Evolutionary conservation across 1,140 invertebrate genomes (phyloP).

Genomic region (Drosophila erecta): DNA sequence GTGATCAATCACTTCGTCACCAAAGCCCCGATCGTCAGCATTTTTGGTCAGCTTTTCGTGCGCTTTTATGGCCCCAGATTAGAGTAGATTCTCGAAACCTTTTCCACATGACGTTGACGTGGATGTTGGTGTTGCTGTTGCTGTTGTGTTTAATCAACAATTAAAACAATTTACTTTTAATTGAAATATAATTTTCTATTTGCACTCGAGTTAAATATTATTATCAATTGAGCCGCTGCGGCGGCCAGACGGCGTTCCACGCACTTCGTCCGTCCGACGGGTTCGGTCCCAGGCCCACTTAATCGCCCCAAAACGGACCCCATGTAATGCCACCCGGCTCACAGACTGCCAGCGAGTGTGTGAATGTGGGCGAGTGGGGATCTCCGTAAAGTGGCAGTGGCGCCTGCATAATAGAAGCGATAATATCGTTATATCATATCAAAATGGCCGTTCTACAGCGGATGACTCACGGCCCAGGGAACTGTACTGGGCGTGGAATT

Average conservation of each 20-base stretch:
- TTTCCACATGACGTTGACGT: conserved; percentile 55
- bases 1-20: conserved; percentile 76
- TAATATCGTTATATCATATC: conserved; percentile 74
- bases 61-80: conserved; percentile 63
- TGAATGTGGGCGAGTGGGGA: conserved; percentile 45
- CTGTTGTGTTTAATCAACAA: conserved; percentile 69
- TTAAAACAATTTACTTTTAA: conserved; percentile 83
- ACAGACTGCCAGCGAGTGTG: conserved; percentile 24
- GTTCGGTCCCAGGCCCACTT: conserved; percentile 53
- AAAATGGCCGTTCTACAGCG: conserved; percentile 52
- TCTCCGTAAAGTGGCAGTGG: conserved; percentile 76
- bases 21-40: conserved; percentile 50
- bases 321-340: conserved; percentile 58
- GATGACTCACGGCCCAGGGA: conserved; percentile 43
- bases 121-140: conserved; percentile 42
- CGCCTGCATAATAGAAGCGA: conserved; percentile 73
- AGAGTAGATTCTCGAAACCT: conserved; percentile 37
- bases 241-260: conserved; percentile 52
- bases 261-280: conserved; percentile 29
- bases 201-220: conserved; percentile 79
- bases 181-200: conserved; percentile 83
- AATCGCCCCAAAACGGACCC: conserved; percentile 58
- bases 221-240: conserved; percentile 68
- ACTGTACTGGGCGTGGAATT: conserved; percentile 15
- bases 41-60: conserved; percentile 36